A percentile compares a stretch with the other conserved stretches of the same genome.
Conservation (phyloP, 2,797 vertebrate genomes). For the Calcarius lapponicus region DNA sequence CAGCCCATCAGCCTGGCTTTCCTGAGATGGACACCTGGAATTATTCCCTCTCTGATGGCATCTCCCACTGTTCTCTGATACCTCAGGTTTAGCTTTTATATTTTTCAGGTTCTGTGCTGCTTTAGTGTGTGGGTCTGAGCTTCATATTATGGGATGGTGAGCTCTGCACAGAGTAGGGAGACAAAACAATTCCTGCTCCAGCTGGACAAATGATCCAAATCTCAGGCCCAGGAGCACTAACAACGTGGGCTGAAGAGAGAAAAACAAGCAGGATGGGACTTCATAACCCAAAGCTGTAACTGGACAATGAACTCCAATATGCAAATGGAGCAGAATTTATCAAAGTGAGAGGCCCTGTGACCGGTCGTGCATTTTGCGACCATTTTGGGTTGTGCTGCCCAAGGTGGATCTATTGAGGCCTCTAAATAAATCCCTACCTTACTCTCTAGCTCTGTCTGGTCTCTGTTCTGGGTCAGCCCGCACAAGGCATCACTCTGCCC, state of each 20-base stretch:
- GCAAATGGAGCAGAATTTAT: neutral
- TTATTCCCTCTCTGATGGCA: neutral
- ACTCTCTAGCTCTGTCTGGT: neutral
- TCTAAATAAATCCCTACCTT: neutral
- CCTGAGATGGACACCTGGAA: accelerated
- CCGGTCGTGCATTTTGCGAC: accelerated
- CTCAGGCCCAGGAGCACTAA: neutral
- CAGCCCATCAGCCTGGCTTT: neutral
- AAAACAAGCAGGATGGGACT: neutral
- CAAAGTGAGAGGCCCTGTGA: neutral
- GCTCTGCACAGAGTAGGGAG: neutral
- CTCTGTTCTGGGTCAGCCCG: neutral
- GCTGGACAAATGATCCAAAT: neutral
- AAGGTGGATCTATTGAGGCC: neutral
- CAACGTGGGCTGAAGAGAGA: accelerated
- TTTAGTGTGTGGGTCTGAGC: neutral
- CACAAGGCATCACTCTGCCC: neutral
- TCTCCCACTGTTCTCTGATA: neutral
- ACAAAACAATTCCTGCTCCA: neutral
- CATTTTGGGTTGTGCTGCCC: neutral
- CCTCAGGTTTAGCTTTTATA: neutral
- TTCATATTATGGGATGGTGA: accelerated
- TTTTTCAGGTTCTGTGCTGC: neutral
- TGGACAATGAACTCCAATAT: accelerated
- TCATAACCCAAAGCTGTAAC: accelerated